A percentile compares a stretch with the other conserved stretches of the same genome.
phyloP scores from a whole-genome alignment of 2,888 invertebrate genomes.

The Poecilus cupreus region DNA sequence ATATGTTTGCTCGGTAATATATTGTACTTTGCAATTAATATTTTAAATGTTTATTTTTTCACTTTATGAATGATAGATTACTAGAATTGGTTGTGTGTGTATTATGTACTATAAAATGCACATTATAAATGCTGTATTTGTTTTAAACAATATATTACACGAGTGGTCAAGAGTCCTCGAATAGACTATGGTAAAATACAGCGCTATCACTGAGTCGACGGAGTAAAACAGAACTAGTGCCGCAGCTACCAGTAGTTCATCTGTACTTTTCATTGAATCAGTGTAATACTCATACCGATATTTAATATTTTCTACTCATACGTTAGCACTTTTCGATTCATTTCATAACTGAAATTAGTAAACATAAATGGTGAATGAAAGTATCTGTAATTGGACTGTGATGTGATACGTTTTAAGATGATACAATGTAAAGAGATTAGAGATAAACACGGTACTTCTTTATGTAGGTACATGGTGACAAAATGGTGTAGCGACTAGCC shows the following conservation, averaged over 20 bases:
- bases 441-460: slow-evolving; percentile 57
- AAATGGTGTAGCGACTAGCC: slow-evolving; percentile 56
- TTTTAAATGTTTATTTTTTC: too few relatives aligned
- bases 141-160: too few relatives aligned
- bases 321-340: slow-evolving; percentile 37
- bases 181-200: neutral
- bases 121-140: too few relatives aligned
- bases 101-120: too few relatives aligned
- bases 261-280: slow-evolving; percentile 56
- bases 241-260: slow-evolving; percentile 52
- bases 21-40: too few relatives aligned
- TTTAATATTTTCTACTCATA: slow-evolving; percentile 55
- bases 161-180: neutral
- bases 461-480: slow-evolving; percentile 56
- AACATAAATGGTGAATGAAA: slow-evolving; percentile 34
- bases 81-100: too few relatives aligned
- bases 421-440: slow-evolving; percentile 47
- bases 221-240: slow-evolving; percentile 26
- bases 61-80: too few relatives aligned
- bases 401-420: slow-evolving; percentile 48
- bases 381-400: slow-evolving; percentile 21
- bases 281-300: slow-evolving; percentile 50
- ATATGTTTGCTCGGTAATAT: too few relatives aligned
- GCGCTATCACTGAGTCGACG: neutral
- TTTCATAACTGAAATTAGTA: slow-evolving; percentile 49